These are phyloP conservation scores for Anagrus nilaparvatae DNA, from an alignment of 1,140 invertebrate species.

Conservation along the genomic window DNA sequence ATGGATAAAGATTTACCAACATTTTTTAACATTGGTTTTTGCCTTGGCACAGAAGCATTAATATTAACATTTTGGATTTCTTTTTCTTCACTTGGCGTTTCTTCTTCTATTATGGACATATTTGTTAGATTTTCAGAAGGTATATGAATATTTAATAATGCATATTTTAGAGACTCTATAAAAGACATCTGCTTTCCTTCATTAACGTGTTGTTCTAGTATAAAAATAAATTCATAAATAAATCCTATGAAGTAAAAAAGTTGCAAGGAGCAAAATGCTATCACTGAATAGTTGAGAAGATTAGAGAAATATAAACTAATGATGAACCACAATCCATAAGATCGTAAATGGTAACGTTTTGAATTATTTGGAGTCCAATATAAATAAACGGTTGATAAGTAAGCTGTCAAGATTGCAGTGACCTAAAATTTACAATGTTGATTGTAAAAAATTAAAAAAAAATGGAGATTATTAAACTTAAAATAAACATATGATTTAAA, in stretches of 20 bases:
- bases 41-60: slow-evolving; percentile 2
- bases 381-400: slow-evolving; percentile 42
- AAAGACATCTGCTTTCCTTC: slow-evolving; percentile 33
- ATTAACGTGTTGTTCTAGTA: slow-evolving; percentile 32
- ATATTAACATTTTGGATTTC: neutral
- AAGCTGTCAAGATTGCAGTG: slow-evolving; percentile 36
- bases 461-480: neutral
- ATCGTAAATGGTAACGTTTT: slow-evolving; percentile 44
- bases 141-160: slow-evolving; percentile 25
- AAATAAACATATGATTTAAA: slow-evolving; percentile 7
- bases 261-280: slow-evolving; percentile 47
- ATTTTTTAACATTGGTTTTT: slow-evolving; percentile 20
- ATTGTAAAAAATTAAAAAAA: neutral
- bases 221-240: slow-evolving; percentile 42
- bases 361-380: slow-evolving; percentile 52
- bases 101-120: slow-evolving; percentile 18
- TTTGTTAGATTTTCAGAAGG: neutral
- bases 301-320: slow-evolving; percentile 51
- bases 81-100: slow-evolving; percentile 13
- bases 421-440: slow-evolving; percentile 37
- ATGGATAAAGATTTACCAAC: slow-evolving; percentile 29
- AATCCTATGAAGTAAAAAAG: slow-evolving; percentile 44
- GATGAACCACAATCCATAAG: slow-evolving; percentile 51
- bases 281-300: slow-evolving; percentile 46
- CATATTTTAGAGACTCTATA: slow-evolving; percentile 27